phyloP scores from a whole-genome alignment of 2,113 vertebrate genomes.

The Crotalus viridis region DNA sequence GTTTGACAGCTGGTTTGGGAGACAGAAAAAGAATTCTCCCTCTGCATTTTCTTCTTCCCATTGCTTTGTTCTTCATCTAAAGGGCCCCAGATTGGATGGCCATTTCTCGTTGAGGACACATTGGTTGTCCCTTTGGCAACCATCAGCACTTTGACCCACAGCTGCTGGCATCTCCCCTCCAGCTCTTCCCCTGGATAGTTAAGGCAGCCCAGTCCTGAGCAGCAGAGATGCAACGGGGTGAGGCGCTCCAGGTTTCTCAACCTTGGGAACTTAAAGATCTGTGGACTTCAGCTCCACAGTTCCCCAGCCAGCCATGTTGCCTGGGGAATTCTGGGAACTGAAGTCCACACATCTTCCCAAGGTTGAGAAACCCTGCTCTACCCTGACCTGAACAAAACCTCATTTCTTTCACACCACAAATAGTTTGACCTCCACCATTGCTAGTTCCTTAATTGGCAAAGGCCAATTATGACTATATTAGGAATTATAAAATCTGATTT shows the following conservation, averaged over 20 bases:
- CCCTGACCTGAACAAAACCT: background rate
- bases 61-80: background rate
- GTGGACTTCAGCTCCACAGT: background rate
- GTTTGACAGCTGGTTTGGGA: background rate
- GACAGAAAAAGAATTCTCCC: background rate
- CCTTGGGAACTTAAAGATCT: background rate
- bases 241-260: background rate
- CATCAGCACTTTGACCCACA: background rate
- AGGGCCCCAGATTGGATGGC: background rate
- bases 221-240: background rate
- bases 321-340: background rate
- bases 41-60: background rate
- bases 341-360: background rate
- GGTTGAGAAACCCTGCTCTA: background rate
- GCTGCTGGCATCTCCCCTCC: background rate
- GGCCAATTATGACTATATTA: background rate
- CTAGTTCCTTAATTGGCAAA: background rate
- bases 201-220: background rate
- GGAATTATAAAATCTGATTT: background rate
- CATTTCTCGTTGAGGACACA: background rate
- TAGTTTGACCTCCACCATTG: background rate
- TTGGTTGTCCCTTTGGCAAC: background rate
- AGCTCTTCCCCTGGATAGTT: background rate
- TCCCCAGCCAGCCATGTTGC: background rate
- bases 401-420: background rate